Evolutionary conservation across 2,888 invertebrate species (phyloP), one percentile per base, ranked within the genome.

Genomic region (Nipponacmea schrenckii): DNA sequence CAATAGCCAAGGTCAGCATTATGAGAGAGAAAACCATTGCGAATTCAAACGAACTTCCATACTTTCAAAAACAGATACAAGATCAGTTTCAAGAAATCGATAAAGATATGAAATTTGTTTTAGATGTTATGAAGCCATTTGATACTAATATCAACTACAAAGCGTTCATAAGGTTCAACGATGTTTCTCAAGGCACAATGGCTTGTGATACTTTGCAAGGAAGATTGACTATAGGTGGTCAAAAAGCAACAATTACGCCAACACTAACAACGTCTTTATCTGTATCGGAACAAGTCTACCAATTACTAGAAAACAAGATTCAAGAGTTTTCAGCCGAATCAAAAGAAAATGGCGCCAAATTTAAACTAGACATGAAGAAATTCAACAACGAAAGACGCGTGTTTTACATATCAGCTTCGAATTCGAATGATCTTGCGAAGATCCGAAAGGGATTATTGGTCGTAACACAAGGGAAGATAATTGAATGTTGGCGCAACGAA

Each of bases 91-190:
- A 48, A 67, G 44, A 66, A n/a, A 71, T 68, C 63, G 66, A 71
- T n/a, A n/a, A 66, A 0, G 31, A 45, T 20, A 72, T 72, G 1
- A 62, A 56, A 17, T 80, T 76, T 46, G 46, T 63, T 48, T 48
- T 82, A 5, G 64, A 71, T 44, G n/a, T 83, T 3, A 66, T 44
- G 27, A 66, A 73, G n/a, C 75, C 75, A 3, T 31, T 62, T 65
- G 70, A 45, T 48, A 77, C 56, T 15, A 73, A 77, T 12, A 75
- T 72, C 15, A 70, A 62, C 14, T 78, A 74, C 27, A n/a, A 67
- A 3, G 83, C 79, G 7, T 80, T 77, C 68, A 76, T 81, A 2
- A 62, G 69, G 0, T 82, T 82, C 64, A 69, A 67, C 17, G 73
- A 83, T 56, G 74, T 80, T 12, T 72, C 78, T 10, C 74, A 77